These are phyloP conservation scores for Diarsia brunnea DNA, from an alignment of 2,888 invertebrate genomes.

Conservation along the genomic window DNA sequence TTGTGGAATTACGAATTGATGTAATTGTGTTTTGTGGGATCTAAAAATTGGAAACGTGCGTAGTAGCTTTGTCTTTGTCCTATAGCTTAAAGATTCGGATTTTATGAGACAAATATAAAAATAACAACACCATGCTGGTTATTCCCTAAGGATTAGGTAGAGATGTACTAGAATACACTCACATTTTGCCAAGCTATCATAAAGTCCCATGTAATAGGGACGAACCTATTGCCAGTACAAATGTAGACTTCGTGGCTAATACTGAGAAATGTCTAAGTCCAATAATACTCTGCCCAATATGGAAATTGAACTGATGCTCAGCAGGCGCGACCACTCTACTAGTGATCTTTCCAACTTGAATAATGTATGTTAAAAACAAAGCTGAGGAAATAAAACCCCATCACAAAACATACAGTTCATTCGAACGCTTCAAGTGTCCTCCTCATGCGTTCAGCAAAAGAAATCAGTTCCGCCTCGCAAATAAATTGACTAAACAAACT, in stretches of 20 bases:
- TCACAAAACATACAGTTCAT: background rate
- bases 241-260: background rate
- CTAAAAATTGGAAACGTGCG: background rate
- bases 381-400: background rate
- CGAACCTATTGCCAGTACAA: background rate
- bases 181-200: background rate
- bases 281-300: background rate
- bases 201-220: background rate
- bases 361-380: background rate
- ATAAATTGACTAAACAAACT: conserved; percentile 65
- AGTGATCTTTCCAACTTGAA: background rate
- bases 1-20: conserved; percentile 53
- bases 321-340: background rate
- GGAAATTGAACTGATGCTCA: background rate
- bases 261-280: background rate
- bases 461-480: conserved; percentile 62
- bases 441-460: conserved; percentile 41
- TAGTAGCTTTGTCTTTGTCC: background rate
- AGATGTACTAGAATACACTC: background rate
- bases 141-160: background rate
- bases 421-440: conserved; percentile 9
- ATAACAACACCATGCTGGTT: background rate
- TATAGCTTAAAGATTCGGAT: background rate
- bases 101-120: background rate
- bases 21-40: conserved; percentile 14